A percentile compares a stretch with the other conserved stretches of the same genome.
Conservation (phyloP, 2,113 vertebrate genomes). For the Psilopogon haemacephalus region DNA sequence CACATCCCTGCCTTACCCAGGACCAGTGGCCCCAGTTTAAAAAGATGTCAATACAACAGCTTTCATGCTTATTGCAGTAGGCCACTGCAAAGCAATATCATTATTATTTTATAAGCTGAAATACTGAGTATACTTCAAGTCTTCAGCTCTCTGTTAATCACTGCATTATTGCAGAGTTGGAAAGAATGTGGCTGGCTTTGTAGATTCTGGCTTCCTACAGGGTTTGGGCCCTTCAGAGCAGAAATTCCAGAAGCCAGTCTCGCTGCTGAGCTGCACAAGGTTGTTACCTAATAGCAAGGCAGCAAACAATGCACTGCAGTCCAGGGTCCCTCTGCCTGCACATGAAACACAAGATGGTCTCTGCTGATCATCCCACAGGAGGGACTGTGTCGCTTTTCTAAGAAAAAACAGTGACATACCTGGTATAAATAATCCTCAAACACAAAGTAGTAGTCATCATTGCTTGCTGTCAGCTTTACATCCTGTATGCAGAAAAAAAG, state of each 20-base stretch:
- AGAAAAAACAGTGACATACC: slow-evolving; percentile 72
- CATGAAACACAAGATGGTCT: not conserved
- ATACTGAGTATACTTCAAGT: not conserved
- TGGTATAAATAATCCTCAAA: slow-evolving; percentile 99
- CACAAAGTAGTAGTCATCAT: slow-evolving; percentile 99
- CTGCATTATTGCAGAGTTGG: not conserved
- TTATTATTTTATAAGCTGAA: not conserved
- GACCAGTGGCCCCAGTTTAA: not conserved
- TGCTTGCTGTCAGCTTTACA: slow-evolving; percentile 97
- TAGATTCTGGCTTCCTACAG: not conserved
- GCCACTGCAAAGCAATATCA: not conserved
- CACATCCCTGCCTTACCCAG: not conserved
- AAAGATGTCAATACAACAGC: not conserved
- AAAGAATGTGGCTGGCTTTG: not conserved
- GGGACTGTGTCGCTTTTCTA: not conserved
- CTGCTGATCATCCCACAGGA: not conserved
- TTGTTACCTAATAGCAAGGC: not conserved
- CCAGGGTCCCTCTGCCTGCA: not conserved
- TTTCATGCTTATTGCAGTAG: not conserved
- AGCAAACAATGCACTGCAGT: not conserved
- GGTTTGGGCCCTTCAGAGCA: not conserved
- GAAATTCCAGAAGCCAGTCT: not conserved
- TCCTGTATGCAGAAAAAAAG: slow-evolving; percentile 80
- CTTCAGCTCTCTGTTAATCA: not conserved
- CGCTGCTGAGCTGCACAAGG: not conserved